Conservation (phyloP, 2,888 invertebrate species). For the Leucophenga montana region DNA sequence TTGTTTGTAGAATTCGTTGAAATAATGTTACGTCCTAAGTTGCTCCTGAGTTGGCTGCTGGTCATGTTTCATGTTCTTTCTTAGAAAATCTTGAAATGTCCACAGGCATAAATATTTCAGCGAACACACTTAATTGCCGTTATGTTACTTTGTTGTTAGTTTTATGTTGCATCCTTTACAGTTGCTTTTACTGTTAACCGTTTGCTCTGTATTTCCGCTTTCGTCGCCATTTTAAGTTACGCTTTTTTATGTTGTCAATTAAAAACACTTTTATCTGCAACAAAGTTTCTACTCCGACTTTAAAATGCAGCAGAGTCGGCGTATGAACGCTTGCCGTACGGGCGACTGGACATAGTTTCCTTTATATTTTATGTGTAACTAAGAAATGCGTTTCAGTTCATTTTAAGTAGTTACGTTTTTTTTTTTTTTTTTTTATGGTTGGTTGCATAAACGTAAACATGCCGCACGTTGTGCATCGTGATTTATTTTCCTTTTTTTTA, state of each 20-base stretch:
- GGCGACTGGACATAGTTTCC: too few species aligned
- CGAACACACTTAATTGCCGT: conserved; percentile 57
- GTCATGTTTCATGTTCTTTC: not conserved
- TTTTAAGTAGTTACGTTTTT: conserved; percentile 1
- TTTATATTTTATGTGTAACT: conserved; percentile 16
- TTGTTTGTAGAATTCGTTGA: too few species aligned
- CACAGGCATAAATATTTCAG: conserved; percentile 51
- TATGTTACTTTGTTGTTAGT: conserved; percentile 50
- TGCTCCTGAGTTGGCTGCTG: too few species aligned
- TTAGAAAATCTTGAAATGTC: not conserved
- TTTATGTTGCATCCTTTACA: conserved; percentile 34
- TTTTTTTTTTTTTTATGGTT: conserved; percentile 3
- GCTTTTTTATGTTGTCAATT: conserved; percentile 48
- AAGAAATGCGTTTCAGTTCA: conserved; percentile 29
- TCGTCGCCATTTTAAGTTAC: too few species aligned
- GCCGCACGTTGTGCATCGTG: conserved; percentile 1
- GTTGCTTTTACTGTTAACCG: not conserved
- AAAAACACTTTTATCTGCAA: conserved; percentile 53
- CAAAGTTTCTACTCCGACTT: conserved; percentile 33
- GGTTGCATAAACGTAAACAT: conserved; percentile 39
- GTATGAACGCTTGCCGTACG: too few species aligned
- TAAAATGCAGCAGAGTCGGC: not conserved
- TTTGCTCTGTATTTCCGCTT: conserved; percentile 11
- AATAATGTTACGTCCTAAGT: too few species aligned
- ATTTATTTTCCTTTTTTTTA: too few species aligned